A percentile compares a stretch with the other conserved stretches of the same genome.
Conservation (phyloP, 2,888 invertebrate genomes). For the Crioceris asparagi region DNA sequence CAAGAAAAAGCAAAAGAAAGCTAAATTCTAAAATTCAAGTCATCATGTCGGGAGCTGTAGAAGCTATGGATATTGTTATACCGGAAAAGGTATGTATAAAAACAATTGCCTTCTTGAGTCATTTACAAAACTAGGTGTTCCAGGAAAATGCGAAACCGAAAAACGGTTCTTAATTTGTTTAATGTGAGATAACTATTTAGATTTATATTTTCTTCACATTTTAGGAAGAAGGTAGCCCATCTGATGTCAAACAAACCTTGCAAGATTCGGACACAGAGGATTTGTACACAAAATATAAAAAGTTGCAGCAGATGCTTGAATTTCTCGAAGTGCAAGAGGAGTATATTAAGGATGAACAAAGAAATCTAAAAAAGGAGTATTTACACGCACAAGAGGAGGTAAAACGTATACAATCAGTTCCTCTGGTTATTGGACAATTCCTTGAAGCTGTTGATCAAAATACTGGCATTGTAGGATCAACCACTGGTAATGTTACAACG, state of each 20-base stretch:
- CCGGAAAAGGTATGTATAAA: slow-evolving; percentile 63
- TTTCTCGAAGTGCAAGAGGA: slow-evolving; percentile 98
- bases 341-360: slow-evolving; percentile 98
- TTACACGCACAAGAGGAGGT: slow-evolving; percentile 97
- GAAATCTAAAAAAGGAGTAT: slow-evolving; percentile 97
- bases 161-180: too few species aligned
- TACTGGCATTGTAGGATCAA: slow-evolving; percentile 79
- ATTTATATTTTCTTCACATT: slow-evolving; percentile 8
- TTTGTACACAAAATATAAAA: slow-evolving; percentile 94
- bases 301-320: slow-evolving; percentile 91
- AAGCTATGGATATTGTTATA: slow-evolving; percentile 69
- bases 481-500: slow-evolving; percentile 11
- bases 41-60: slow-evolving; percentile 45
- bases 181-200: slow-evolving; percentile 6
- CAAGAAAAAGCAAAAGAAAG: too few species aligned
- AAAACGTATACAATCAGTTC: slow-evolving; percentile 97
- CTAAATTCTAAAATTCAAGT: slow-evolving; percentile 22
- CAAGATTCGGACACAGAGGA: slow-evolving; percentile 86
- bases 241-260: slow-evolving; percentile 57
- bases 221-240: slow-evolving; percentile 58
- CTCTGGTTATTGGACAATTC: slow-evolving; percentile 97
- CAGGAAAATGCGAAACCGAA: not conserved
- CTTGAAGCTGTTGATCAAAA: slow-evolving; percentile 99
- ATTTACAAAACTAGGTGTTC: slow-evolving; percentile 2
- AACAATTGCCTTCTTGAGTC: too few species aligned